Percentiles rank a stretch among this genome's conserved stretches.
phyloP scores from a whole-genome alignment of 2,797 vertebrate species.

The Gambelia wislizenii region DNA sequence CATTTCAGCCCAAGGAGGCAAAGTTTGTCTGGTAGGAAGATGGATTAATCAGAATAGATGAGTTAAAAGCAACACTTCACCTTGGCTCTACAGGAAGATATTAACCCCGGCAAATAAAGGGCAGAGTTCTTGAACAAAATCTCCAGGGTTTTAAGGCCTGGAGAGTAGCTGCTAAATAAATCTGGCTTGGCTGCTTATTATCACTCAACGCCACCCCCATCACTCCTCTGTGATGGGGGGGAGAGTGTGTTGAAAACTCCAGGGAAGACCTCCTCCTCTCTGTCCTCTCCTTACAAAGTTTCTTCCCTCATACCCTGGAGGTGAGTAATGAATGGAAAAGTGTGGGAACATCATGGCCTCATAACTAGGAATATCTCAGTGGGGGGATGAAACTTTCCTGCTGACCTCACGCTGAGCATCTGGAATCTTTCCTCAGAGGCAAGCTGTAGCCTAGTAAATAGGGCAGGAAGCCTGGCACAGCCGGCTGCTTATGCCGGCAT shows the following conservation, averaged over 20 bases:
- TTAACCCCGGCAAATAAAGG: neutral
- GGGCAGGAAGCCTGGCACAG: neutral
- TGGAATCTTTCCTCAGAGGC: slow-evolving; percentile 26
- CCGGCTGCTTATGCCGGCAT: neutral
- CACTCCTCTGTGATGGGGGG: neutral
- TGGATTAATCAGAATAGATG: neutral
- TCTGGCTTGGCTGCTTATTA: slow-evolving; percentile 1
- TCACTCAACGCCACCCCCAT: neutral
- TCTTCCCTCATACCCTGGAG: neutral
- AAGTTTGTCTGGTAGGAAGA: neutral
- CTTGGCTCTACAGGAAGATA: neutral
- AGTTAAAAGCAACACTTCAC: neutral
- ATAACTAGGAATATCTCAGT: neutral
- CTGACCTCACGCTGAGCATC: slow-evolving; percentile 2
- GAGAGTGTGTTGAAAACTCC: slow-evolving; percentile 25
- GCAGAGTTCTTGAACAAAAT: neutral
- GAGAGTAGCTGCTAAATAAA: neutral
- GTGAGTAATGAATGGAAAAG: slow-evolving; percentile 5
- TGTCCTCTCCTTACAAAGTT: neutral
- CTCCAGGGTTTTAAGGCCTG: neutral
- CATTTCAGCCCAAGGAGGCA: neutral
- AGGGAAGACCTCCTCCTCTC: fast-evolving
- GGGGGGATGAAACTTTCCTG: slow-evolving; percentile 15
- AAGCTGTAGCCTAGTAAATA: slow-evolving; percentile 12
- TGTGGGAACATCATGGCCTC: neutral